phyloP scores from a whole-genome alignment of 2,113 vertebrate species.

The Pangasianodon hypophthalmus region DNA sequence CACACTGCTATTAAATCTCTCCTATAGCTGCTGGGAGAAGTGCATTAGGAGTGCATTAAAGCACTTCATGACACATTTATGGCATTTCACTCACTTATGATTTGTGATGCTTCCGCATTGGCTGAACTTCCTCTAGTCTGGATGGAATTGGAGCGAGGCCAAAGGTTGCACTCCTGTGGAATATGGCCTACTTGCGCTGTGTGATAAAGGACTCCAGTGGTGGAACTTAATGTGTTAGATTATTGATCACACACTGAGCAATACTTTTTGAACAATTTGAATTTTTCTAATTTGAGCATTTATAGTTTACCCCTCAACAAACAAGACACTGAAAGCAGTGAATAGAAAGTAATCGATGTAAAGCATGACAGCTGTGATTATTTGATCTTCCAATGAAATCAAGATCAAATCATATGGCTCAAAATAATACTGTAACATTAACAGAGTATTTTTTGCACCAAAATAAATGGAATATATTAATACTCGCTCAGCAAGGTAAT shows the following conservation, averaged over 20 bases:
- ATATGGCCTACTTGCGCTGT: constrained; percentile 35
- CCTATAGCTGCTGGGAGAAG: constrained; percentile 65
- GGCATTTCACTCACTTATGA: constrained; percentile 62
- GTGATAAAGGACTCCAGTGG: constrained; percentile 14
- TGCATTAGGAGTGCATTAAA: constrained; percentile 68
- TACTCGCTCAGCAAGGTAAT: not conserved
- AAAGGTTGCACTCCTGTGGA: constrained; percentile 23
- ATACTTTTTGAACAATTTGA: not conserved
- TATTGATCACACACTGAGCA: constrained; percentile 4
- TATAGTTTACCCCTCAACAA: not conserved
- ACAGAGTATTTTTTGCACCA: not conserved
- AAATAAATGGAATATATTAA: not conserved
- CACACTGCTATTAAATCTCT: constrained; percentile 75
- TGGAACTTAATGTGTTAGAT: constrained; percentile 5
- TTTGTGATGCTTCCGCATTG: constrained; percentile 51
- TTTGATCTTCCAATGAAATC: not conserved
- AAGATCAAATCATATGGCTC: not conserved
- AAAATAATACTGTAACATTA: not conserved
- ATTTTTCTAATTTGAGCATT: not conserved
- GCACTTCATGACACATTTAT: constrained; percentile 67
- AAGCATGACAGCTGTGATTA: not conserved
- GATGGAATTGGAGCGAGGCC: constrained; percentile 34
- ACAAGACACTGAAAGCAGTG: not conserved
- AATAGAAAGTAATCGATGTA: not conserved
- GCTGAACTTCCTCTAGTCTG: constrained; percentile 24